These are phyloP conservation scores for Rhinella marina DNA, from an alignment of 2,797 vertebrate species.

Conservation along the genomic window DNA sequence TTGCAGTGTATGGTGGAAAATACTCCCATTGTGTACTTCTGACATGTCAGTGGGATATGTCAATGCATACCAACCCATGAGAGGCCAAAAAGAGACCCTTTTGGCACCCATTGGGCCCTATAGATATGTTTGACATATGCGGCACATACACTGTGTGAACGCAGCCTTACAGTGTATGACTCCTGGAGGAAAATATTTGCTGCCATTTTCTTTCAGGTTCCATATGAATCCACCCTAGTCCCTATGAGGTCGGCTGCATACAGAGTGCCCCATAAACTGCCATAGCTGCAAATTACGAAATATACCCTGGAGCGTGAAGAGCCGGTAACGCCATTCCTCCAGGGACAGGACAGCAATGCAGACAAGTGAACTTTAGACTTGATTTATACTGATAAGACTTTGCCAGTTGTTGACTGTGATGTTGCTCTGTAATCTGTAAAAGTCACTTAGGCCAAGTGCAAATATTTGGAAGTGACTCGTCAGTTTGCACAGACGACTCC, in stretches of 20 bases:
- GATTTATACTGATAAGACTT: background rate
- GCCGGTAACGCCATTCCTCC: background rate
- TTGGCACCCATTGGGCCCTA: too few species aligned
- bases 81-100: too few species aligned
- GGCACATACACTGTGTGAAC: too few species aligned
- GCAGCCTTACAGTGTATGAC: too few species aligned
- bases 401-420: slow-evolving; percentile 37
- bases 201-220: too few species aligned
- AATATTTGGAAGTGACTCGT: slow-evolving; percentile 23
- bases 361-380: slow-evolving; percentile 10
- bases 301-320: too few species aligned
- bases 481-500: slow-evolving; percentile 18
- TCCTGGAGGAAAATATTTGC: too few species aligned
- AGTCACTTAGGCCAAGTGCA: slow-evolving; percentile 36
- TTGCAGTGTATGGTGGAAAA: too few species aligned
- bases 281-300: background rate
- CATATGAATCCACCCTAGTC: background rate
- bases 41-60: too few species aligned
- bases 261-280: background rate
- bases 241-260: background rate
- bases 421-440: slow-evolving; percentile 12
- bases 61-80: too few species aligned
- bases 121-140: too few species aligned
- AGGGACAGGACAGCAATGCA: background rate
- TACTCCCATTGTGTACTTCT: too few species aligned